phyloP scores from a whole-genome alignment of 2,797 vertebrate genomes.

The Lepus townsendii region DNA sequence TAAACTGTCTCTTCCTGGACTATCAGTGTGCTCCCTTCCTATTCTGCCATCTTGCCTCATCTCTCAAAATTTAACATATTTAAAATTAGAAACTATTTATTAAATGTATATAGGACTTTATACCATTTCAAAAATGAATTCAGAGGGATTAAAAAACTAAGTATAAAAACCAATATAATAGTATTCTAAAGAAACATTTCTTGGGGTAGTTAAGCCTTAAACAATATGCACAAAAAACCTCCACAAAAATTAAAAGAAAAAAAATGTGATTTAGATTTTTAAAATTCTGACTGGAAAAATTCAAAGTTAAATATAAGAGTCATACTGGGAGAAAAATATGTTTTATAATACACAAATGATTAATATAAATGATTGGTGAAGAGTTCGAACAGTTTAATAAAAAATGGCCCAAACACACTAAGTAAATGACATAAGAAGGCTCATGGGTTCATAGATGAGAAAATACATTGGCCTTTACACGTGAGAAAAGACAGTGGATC shows the following conservation, averaged over 20 bases:
- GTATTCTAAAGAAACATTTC: conserved; percentile 7
- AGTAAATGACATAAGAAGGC: neutral
- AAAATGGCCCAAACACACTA: conserved; percentile 1
- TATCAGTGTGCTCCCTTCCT: no score
- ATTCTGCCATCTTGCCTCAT: no score
- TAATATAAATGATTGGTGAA: neutral
- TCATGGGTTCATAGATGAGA: neutral
- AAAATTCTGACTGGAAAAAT: neutral
- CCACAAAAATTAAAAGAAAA: neutral
- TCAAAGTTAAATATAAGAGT: neutral
- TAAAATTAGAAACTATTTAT: conserved; percentile 20
- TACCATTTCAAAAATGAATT: conserved; percentile 43
- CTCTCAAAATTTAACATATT: neutral
- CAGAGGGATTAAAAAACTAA: conserved; percentile 3
- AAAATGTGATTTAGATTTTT: neutral
- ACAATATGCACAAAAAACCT: neutral
- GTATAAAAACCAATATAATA: neutral
- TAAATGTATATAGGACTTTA: conserved; percentile 1
- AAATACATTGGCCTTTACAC: neutral
- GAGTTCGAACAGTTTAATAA: neutral
- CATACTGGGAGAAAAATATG: neutral
- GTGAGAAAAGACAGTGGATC: neutral
- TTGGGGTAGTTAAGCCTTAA: conserved; percentile 18
- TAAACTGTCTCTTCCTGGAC: no score
- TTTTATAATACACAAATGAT: neutral